Conservation (phyloP, 2,113 vertebrate genomes). For the Caracal caracal region DNA sequence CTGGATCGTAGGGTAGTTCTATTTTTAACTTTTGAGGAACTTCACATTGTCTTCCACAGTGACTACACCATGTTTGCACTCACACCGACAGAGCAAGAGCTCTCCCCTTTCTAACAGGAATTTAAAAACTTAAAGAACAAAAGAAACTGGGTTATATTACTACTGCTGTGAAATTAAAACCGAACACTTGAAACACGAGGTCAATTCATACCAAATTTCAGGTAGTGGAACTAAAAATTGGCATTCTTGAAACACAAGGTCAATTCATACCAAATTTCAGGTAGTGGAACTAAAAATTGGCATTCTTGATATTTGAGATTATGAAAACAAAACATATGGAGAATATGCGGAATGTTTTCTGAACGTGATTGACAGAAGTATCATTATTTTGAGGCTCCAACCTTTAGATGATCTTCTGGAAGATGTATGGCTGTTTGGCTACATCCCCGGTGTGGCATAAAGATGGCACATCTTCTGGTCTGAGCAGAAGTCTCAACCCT, state of each 20-base stretch:
- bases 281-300: background rate
- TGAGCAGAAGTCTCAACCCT: background rate
- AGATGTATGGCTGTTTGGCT: too few species aligned
- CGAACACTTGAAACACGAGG: background rate
- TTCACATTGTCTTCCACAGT: background rate
- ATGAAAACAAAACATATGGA: background rate
- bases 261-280: background rate
- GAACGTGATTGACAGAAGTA: background rate
- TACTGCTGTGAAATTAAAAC: slow-evolving; percentile 2
- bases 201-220: background rate
- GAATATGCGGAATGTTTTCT: background rate
- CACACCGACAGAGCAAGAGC: background rate
- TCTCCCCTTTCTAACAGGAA: background rate
- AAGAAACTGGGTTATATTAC: background rate
- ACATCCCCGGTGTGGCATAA: accelerated
- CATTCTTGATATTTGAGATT: background rate
- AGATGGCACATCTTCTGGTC: accelerated
- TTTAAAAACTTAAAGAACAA: background rate
- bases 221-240: background rate
- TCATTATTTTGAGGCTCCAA: background rate
- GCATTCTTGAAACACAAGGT: background rate
- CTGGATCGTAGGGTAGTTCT: background rate
- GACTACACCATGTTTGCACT: background rate
- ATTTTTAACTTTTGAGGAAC: background rate
- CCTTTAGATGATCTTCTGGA: too few species aligned